Base-by-base conservation (phyloP, 2,888 invertebrate genomes). In the Tubulanus polymorphus region DNA sequence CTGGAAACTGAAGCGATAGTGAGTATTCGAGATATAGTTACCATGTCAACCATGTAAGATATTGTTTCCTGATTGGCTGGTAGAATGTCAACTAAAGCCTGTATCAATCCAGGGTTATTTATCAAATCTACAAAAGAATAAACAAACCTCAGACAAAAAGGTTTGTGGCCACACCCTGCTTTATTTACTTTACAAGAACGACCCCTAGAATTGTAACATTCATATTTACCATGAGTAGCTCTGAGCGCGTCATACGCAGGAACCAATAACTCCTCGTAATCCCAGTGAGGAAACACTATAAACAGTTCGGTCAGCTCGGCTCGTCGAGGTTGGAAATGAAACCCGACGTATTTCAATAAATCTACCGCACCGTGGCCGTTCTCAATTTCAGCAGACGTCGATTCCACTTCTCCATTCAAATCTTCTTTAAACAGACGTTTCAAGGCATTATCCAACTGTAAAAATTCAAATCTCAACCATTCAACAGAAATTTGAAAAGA, bases 271-370 rank as follows among this genome's bases (percentile, higher is more conserved):
- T 73, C 69, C 52, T 74, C 74, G 30, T 56, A 66, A 58, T 75
- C 71, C 72, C 74, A 72, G 65, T 75, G 72, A 10, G 76, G 76
- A 53, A 67, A 76, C 27, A 75, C 61, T 6, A 75, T 66, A 61
- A 72, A 74, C 0, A 72, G 74, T 12, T 66, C 57, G 5, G 54
- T 54, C 25, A 71, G 58, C 3, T 59, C 50, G 25, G 62, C 51
- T 18, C 70, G 72, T 32, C 64, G 63, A 18, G 70, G 68, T 57
- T 75, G 74, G 61, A 74, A 75, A 60, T 75, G 73, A 60, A 73
- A 75, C 26, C 73, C 74, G 5, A 76, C 68, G 35, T 69, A 56
- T 48, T 70, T 67, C 35, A 76, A 68, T 30, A 75, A 63, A 25
- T 63, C 61, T 15, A 74, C 56, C 18, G 68, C 68, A 35, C 61